Evolutionary conservation across 1,140 invertebrate genomes (phyloP), one percentile per base, ranked within the genome.

Genomic region (Zaprionus capensis): DNA sequence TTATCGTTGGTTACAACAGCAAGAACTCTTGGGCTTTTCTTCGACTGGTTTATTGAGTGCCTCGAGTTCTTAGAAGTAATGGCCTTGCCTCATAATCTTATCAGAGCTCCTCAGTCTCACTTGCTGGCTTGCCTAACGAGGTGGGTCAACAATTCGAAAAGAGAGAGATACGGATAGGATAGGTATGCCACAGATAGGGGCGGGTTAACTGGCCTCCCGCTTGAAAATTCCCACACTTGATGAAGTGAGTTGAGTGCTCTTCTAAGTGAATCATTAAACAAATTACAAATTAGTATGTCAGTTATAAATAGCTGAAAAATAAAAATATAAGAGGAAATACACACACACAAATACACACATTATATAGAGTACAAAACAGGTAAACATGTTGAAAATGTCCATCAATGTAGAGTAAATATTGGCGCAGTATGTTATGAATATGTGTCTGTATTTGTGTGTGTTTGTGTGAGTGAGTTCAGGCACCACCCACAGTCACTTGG

Each of bases 191-290:
- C 15, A 71, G 56, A 44, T 34, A 41, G 6, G 22, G 22, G 34
- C 11, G 51, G 28, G 41, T 56, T 58, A 58, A 62, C 36, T 46
- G 58, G 49, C 24, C 17, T 44, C 49, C 31, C 31, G n/a, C 58
- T 31, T 34, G 17, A 44, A 62, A 62, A 58, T 76, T 76, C 74
- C 74, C 74, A 76, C 74, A 76, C 31, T 72, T 61, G 46, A 61
- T 55, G 44, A 66, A 76, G 34, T 76, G 61, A 31, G 49, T 64
- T 9, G 31, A 11, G n/a, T n/a, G 7, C 2, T 9, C 5, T 70
- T 38, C 63, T 76, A 76, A 76, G 74, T 76, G 74, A 76, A 76
- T 76, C 74, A 76, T 72, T 76, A 76, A 76, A 76, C 74, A 76
- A 76, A 76, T 76, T 76, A 76, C 74, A 63, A 76, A 76, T 72